These are phyloP conservation scores for Trichogramma pretiosum DNA, from an alignment of 1,140 invertebrate species.

Conservation along the genomic window DNA sequence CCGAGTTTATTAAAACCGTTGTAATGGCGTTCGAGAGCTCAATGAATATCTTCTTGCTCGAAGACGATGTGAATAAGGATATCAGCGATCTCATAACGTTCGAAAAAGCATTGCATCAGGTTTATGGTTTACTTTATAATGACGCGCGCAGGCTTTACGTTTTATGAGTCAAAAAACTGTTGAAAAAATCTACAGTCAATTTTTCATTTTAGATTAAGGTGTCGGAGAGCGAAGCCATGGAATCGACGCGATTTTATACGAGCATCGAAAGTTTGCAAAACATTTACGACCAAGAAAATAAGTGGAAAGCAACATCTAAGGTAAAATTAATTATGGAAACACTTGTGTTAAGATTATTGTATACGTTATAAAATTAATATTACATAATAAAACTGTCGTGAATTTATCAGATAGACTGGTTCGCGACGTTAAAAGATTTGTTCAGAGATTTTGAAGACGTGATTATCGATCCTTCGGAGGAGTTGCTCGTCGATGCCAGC, in stretches of 20 bases:
- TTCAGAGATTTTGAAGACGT: not conserved
- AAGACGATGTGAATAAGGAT: not conserved
- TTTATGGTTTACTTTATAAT: not conserved
- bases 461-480: not conserved
- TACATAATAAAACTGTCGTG: too few species aligned
- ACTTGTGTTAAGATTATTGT: not conserved
- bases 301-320: not conserved
- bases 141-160: not conserved
- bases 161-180: not conserved
- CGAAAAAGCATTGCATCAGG: not conserved
- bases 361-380: not conserved
- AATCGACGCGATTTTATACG: constrained; percentile 1
- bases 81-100: not conserved
- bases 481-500: not conserved
- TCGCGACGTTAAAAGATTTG: not conserved
- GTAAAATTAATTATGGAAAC: not conserved
- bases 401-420: constrained; percentile 11
- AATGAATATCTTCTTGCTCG: not conserved
- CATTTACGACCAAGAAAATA: not conserved
- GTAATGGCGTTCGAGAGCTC: not conserved
- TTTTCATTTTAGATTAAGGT: constrained; percentile 7
- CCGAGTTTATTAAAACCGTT: not conserved
- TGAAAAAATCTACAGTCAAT: not conserved
- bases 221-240: not conserved
- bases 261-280: constrained; percentile 7